A percentile compares a stretch with the other conserved stretches of the same genome.
Conservation (phyloP, 2,113 vertebrate genomes). For the Mus musculus region DNA sequence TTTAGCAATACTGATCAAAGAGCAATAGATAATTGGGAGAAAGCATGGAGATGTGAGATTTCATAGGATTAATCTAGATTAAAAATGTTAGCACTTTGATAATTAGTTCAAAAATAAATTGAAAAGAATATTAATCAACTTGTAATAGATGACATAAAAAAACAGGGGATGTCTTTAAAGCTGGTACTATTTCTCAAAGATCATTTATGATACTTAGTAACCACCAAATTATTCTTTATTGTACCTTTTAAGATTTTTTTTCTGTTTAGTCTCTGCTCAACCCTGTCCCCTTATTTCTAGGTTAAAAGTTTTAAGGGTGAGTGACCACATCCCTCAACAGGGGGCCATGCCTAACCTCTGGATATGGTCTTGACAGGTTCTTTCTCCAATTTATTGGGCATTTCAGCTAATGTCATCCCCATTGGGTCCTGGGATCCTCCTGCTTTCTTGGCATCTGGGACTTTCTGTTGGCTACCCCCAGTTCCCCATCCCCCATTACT, state of each 20-base stretch:
- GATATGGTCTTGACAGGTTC: no score
- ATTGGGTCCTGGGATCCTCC: no score
- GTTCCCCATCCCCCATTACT: no score
- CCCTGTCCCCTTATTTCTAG: no score
- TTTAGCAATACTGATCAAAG: constrained; percentile 45
- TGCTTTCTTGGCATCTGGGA: no score
- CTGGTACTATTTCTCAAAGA: not conserved
- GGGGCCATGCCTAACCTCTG: no score
- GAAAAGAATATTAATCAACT: constrained; percentile 15
- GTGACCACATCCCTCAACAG: no score
- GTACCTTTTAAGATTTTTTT: not conserved
- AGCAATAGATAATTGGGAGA: constrained; percentile 11
- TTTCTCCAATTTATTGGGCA: no score
- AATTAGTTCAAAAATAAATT: constrained; percentile 46
- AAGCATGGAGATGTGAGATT: not conserved
- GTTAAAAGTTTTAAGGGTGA: no score
- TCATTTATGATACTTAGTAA: not conserved
- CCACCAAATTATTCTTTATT: constrained; percentile 35
- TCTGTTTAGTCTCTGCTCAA: no score
- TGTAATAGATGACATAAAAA: constrained; percentile 8
- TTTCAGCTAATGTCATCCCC: no score
- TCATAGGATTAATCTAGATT: not conserved
- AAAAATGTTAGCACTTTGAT: constrained; percentile 21
- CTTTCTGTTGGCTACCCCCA: no score
- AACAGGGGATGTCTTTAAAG: constrained; percentile 27